phyloP scores from a whole-genome alignment of 2,888 invertebrate species.

The Ophion slaviceki region DNA sequence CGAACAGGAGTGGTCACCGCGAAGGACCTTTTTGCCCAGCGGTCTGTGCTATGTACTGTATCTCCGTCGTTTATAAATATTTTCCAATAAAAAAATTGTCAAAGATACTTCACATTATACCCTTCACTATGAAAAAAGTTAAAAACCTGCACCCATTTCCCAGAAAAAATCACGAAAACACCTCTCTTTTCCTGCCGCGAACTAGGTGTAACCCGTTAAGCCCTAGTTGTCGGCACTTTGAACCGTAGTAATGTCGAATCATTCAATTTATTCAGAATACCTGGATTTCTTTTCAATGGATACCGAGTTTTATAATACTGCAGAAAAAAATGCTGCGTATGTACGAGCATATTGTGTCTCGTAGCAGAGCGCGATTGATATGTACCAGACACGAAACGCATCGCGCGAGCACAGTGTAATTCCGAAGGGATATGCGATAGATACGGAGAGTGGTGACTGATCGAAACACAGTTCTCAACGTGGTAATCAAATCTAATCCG shows the following conservation, averaged over 20 bases:
- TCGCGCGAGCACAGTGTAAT: conserved; percentile 65
- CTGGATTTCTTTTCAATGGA: background rate
- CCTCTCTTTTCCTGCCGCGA: too few relatives aligned
- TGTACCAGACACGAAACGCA: conserved; percentile 66
- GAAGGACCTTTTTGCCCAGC: too few relatives aligned
- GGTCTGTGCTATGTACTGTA: too few relatives aligned
- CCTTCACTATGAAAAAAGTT: too few relatives aligned
- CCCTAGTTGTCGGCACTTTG: background rate
- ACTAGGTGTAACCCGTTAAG: too few relatives aligned
- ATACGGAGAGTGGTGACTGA: conserved; percentile 61
- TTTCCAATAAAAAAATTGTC: too few relatives aligned
- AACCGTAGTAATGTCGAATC: background rate
- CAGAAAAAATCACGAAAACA: too few relatives aligned
- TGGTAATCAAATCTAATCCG: conserved; percentile 77
- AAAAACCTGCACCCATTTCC: too few relatives aligned
- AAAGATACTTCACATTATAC: too few relatives aligned
- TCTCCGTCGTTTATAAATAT: too few relatives aligned
- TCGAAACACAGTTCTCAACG: conserved; percentile 68
- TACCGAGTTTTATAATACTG: background rate
- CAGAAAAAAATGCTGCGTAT: background rate
- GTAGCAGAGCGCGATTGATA: conserved; percentile 14
- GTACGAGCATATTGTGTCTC: background rate
- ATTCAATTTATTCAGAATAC: background rate
- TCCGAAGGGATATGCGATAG: conserved; percentile 59
- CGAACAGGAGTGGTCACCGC: too few relatives aligned